These are phyloP conservation scores for Pelobates cultripes DNA, from an alignment of 2,797 vertebrate species.

Conservation along the genomic window DNA sequence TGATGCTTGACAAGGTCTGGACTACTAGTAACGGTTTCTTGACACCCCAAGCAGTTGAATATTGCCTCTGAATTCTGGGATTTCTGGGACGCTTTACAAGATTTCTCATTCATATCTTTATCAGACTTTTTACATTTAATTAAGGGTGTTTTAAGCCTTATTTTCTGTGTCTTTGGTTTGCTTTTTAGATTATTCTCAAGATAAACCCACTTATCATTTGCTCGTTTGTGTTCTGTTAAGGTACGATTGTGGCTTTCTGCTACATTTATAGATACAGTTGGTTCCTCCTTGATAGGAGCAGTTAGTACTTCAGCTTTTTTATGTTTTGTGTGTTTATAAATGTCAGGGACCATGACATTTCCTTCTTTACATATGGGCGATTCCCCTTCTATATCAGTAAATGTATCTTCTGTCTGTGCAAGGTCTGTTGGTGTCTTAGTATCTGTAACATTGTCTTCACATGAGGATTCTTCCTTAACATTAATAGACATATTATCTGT, in stretches of 20 bases:
- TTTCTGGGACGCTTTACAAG: slow-evolving; percentile 4
- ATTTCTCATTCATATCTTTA: neutral
- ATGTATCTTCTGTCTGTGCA: too few species aligned
- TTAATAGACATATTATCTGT: too few species aligned
- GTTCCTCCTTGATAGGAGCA: neutral
- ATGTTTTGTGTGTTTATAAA: too few species aligned
- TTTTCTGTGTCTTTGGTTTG: neutral
- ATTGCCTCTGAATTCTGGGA: neutral
- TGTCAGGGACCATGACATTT: too few species aligned
- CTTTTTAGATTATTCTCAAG: neutral
- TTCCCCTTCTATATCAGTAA: too few species aligned
- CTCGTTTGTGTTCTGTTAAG: neutral
- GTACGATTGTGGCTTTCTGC: neutral
- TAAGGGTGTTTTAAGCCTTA: neutral
- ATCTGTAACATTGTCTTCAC: too few species aligned
- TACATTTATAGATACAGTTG: neutral
- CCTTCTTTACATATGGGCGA: too few species aligned
- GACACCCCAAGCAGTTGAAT: neutral
- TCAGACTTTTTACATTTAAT: neutral
- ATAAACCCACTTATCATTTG: neutral
- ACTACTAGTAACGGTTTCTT: neutral
- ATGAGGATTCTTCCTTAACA: too few species aligned
- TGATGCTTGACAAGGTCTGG: neutral
- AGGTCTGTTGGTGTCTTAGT: too few species aligned
- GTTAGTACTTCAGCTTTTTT: too few species aligned